A percentile compares a stretch with the other conserved stretches of the same genome.
phyloP scores from a whole-genome alignment of 2,888 invertebrate genomes.

The Colletes collaris region DNA sequence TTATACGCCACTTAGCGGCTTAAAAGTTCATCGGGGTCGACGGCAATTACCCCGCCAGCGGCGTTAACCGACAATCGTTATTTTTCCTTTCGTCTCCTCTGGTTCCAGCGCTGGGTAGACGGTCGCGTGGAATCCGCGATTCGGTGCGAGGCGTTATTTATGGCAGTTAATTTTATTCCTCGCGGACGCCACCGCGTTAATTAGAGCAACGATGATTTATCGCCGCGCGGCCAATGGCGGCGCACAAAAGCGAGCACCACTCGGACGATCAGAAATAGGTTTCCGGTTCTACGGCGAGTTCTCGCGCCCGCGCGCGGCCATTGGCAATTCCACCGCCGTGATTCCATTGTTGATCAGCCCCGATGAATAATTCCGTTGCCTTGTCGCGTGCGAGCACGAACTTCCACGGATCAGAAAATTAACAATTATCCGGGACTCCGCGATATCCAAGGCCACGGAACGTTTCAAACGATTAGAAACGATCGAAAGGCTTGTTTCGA shows the following conservation, averaged over 20 bases:
- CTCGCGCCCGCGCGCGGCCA: not conserved
- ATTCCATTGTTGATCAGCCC: conserved; percentile 59
- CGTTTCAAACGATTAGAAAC: too few species aligned
- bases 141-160: conserved; percentile 28
- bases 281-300: conserved; percentile 29
- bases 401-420: not conserved
- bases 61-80: not conserved
- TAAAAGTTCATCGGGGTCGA: too few species aligned
- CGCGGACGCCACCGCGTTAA: conserved; percentile 37
- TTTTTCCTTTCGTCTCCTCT: not conserved
- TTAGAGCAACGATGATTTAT: conserved; percentile 61
- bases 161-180: conserved; percentile 42
- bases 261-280: conserved; percentile 57
- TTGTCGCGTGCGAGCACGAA: conserved; percentile 41
- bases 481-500: too few species aligned
- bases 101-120: not conserved
- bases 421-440: too few species aligned
- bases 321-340: conserved; percentile 36
- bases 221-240: conserved; percentile 14
- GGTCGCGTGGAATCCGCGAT: not conserved
- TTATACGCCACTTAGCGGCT: not conserved
- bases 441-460: too few species aligned
- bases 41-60: too few species aligned
- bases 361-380: conserved; percentile 63
- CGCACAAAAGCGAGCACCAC: conserved; percentile 34